Conservation (phyloP, 2,888 invertebrate genomes). For the Meiosimyza platycephala region DNA sequence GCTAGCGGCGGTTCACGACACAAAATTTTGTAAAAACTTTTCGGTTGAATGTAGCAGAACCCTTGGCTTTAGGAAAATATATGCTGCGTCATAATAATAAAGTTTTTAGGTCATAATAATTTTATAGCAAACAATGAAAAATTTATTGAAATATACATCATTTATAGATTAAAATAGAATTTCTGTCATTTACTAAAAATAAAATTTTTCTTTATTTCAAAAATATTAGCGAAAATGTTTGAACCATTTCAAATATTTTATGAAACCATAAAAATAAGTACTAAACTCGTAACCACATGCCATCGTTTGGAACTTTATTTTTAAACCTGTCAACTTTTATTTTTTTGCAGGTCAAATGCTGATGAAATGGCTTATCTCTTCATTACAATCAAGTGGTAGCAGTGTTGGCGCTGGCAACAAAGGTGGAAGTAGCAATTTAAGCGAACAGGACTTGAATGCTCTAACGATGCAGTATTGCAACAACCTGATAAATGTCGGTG, state of each 20-base stretch:
- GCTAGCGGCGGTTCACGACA: no score
- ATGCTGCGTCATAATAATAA: no score
- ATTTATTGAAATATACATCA: no score
- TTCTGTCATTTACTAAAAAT: no score
- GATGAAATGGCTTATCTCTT: slow-evolving; percentile 88
- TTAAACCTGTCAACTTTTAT: background rate
- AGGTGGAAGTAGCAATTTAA: slow-evolving; percentile 55
- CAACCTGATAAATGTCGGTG: slow-evolving; percentile 87
- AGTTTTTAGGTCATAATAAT: no score
- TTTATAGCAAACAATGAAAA: no score
- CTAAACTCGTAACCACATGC: background rate
- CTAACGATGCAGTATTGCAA: slow-evolving; percentile 88
- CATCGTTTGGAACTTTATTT: background rate
- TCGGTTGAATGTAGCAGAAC: no score
- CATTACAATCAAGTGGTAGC: slow-evolving; percentile 74
- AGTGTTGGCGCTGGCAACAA: slow-evolving; percentile 41
- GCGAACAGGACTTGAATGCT: slow-evolving; percentile 79
- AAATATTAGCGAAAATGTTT: slow-evolving; percentile 40
- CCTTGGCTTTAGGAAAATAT: no score
- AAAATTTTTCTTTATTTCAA: no score
- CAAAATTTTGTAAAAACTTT: no score
- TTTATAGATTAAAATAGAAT: no score
- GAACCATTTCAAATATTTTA: slow-evolving; percentile 40
- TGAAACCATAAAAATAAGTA: slow-evolving; percentile 40
- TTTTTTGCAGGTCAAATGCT: slow-evolving; percentile 86